phyloP scores from a whole-genome alignment of 2,888 invertebrate genomes.

The Microctonus hyperodae region DNA sequence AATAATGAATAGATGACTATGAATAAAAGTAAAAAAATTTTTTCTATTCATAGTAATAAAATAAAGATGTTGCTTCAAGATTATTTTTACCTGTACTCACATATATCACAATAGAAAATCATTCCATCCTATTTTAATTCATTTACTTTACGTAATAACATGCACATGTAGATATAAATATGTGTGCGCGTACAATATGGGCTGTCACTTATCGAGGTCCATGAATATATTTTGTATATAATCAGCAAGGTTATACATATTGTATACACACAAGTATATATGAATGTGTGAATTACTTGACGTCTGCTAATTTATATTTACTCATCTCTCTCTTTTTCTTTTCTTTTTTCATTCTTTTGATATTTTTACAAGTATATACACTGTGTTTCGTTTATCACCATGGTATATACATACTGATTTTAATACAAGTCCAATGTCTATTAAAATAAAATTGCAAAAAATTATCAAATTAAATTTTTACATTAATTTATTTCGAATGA shows the following conservation, averaged over 20 bases:
- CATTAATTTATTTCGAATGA: no score
- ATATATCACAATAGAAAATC: neutral
- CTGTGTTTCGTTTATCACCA: neutral
- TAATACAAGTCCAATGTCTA: no score
- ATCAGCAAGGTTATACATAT: neutral
- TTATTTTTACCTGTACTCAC: neutral
- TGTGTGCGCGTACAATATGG: neutral
- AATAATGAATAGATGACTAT: neutral
- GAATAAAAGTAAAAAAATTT: neutral
- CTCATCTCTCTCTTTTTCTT: constrained; percentile 23
- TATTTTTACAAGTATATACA: neutral
- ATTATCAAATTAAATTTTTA: no score
- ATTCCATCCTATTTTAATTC: neutral
- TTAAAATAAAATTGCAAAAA: no score
- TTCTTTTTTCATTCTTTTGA: constrained; percentile 13
- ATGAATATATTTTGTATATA: neutral
- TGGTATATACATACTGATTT: no score
- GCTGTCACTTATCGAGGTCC: neutral
- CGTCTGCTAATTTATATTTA: constrained; percentile 2
- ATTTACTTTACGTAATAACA: neutral
- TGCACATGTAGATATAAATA: no score
- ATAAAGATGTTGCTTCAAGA: neutral
- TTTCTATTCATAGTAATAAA: no score
- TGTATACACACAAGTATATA: neutral
- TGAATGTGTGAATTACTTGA: neutral